Percentiles rank a stretch among this genome's conserved stretches.
These are phyloP conservation scores for Caerostris extrusa DNA, from an alignment of 1,140 invertebrate genomes.

Conservation along the genomic window DNA sequence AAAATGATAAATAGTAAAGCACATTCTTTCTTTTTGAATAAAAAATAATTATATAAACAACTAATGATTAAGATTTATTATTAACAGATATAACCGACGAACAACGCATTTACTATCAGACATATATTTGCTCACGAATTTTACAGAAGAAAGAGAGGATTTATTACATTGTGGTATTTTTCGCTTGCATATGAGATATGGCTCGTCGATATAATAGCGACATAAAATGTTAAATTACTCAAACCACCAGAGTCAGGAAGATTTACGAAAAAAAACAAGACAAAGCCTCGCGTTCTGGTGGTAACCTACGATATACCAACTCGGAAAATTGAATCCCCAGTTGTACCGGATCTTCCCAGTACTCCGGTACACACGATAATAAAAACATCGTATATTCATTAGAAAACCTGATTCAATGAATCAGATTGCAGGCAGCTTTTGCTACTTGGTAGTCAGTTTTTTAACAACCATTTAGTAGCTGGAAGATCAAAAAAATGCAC, in stretches of 20 bases:
- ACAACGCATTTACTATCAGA: too few species aligned
- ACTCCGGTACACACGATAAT: not conserved
- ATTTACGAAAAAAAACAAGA: not conserved
- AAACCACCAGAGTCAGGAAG: not conserved
- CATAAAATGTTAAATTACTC: not conserved
- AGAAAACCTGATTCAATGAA: slow-evolving; percentile 28
- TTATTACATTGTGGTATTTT: too few species aligned
- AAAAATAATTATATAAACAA: too few species aligned
- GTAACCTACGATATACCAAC: not conserved
- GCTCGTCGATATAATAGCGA: too few species aligned
- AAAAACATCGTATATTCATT: slow-evolving; percentile 32
- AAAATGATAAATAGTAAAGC: too few species aligned
- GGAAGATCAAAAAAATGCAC: not conserved
- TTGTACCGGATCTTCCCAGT: not conserved
- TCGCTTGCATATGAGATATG: too few species aligned
- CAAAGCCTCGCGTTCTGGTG: not conserved
- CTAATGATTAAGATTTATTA: too few species aligned
- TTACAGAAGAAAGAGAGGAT: too few species aligned
- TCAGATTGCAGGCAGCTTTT: not conserved
- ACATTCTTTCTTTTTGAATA: too few species aligned
- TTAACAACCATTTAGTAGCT: slow-evolving; percentile 39
- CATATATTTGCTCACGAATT: too few species aligned
- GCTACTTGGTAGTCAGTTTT: slow-evolving; percentile 6
- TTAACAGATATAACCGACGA: too few species aligned
- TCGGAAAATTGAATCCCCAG: not conserved